These are phyloP conservation scores for Diacarnus erythraeanus DNA, from an alignment of 37 sponge, comb jelly and placozoan species.

Conservation along the genomic window DNA sequence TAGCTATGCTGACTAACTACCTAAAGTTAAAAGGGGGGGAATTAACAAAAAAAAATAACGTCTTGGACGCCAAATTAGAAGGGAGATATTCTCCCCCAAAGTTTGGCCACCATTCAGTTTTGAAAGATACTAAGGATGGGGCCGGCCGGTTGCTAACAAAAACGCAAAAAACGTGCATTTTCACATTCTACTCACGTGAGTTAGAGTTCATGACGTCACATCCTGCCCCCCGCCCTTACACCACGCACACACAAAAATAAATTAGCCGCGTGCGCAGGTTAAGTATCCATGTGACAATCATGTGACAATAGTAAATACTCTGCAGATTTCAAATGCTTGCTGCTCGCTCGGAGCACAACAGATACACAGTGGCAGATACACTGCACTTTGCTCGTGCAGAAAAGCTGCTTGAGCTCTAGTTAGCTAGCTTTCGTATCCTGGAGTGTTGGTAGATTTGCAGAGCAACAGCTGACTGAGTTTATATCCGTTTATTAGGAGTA, in stretches of 20 bases:
- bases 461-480: not conserved
- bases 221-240: too few relatives aligned
- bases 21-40: conserved; percentile 17
- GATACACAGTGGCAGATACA: too few relatives aligned
- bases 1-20: conserved; percentile 1
- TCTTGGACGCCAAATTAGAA: conserved; percentile 21
- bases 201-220: too few relatives aligned
- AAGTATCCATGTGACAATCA: not conserved
- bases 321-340: too few relatives aligned
- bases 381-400: too few relatives aligned
- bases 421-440: not conserved
- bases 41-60: conserved; percentile 6
- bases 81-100: conserved; percentile 10
- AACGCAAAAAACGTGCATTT: not conserved
- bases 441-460: not conserved
- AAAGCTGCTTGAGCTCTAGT: not conserved
- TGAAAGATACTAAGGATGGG: not conserved
- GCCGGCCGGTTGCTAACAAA: conserved; percentile 5
- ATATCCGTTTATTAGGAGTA: not conserved
- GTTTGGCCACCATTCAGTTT: conserved; percentile 26
- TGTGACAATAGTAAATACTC: conserved; percentile 9
- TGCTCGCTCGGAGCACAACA: too few relatives aligned
- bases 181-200: not conserved
- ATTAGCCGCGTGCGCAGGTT: not conserved
- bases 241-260: too few relatives aligned